Evolutionary conservation across 64 coral and sea anemone genomes (phyloP), one percentile per base, ranked within the genome.

Genomic region (Catalaphyllia jardinei): DNA sequence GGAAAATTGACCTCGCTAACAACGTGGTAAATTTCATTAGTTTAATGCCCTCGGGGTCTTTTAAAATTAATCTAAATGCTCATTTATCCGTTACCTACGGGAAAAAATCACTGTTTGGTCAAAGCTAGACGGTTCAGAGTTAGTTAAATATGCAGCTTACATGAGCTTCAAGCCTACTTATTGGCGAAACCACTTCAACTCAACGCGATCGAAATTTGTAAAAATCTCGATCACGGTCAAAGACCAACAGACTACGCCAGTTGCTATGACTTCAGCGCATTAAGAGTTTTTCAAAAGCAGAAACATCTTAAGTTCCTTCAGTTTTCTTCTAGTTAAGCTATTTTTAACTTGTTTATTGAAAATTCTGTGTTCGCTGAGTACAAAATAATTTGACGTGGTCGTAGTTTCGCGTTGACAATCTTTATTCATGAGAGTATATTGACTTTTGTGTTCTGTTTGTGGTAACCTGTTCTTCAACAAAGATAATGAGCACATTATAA

Each of bases 1-100:
- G 96, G 96, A 98, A 94, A 94, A 86, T 98, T 89, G 96, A 98
- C 64, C 96, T 98, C 35, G 93, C 96, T 33, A 94, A 94, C 61
- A 98, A 98, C 72, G 89, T 90, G 96, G 96, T 98, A 94, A 94
- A 73, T 86, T 17, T 76, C 11, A 46, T 52, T 88, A n/a, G 35
- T 3, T 46, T 72, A 19, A 38, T 33, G 28, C 35, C 63, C 35
- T 27, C 19, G 52, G 81, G 81, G 74, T 77, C 35, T n/a, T 10
- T 49, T 20, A 24, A 42, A 51, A 10, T 49, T 22, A 18, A 10
- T 50, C 18, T 42, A 27, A n/a, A 69, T n/a, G 20, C 7, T 69
- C n/a, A 27, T 69, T 69, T 69, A 65, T 28, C 22, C 10, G 8
- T 27, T 42, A 8, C 33, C 8, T 50, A 77, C 35, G 11, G 1